Evolutionary conservation across 2,888 invertebrate genomes (phyloP).

Genomic region (Apocheima hispidaria): DNA sequence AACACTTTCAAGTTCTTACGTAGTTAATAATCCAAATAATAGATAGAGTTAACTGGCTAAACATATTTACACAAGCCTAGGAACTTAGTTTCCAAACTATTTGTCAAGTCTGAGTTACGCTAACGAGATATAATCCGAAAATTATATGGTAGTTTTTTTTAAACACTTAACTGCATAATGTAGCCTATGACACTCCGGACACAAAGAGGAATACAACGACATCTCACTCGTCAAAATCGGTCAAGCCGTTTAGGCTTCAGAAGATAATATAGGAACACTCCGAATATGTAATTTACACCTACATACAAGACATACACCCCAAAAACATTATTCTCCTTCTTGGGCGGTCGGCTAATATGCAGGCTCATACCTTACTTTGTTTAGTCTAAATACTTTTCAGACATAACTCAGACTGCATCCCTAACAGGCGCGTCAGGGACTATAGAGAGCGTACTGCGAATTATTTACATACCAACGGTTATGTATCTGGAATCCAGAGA

Average conservation of each 20-base stretch:
- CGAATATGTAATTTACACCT: no score
- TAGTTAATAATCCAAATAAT: background rate
- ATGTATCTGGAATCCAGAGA: conserved; percentile 68
- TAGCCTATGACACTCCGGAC: no score
- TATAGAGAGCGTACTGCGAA: conserved; percentile 51
- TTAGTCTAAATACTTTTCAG: conserved; percentile 37
- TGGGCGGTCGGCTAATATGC: background rate
- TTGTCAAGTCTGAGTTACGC: background rate
- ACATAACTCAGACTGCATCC: conserved; percentile 32
- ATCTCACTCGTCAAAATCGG: no score
- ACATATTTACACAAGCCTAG: conserved; percentile 25
- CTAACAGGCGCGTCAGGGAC: conserved; percentile 44
- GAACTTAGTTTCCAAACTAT: background rate
- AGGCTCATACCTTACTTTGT: conserved; percentile 17
- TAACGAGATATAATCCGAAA: conserved; percentile 1
- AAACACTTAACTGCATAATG: no score
- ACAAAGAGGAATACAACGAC: no score
- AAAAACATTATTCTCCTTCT: no score
- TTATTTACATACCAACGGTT: conserved; percentile 68
- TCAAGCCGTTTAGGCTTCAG: no score
- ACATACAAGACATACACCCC: no score
- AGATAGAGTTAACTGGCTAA: conserved; percentile 6
- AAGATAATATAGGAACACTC: no score
- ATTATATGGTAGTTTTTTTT: conserved; percentile 8
- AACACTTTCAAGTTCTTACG: conserved; percentile 14